Evolutionary conservation across 1,140 invertebrate species (phyloP), one percentile per base, ranked within the genome.

Genomic region (Macrocentrus cingulum): DNA sequence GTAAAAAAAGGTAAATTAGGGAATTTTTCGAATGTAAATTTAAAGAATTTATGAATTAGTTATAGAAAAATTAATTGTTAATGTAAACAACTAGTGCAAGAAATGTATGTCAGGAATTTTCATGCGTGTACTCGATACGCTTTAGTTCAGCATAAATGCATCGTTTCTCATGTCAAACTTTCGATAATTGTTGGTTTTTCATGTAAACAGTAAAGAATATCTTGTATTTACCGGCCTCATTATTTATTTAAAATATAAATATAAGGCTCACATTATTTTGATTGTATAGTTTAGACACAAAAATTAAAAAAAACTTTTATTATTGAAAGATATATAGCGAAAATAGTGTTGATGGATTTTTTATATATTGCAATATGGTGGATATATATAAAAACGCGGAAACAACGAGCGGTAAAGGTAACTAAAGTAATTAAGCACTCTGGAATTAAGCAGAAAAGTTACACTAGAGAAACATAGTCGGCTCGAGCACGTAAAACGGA

Each of bases 71-170:
- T 7, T 7, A 34, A 34, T 7, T 34, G 29, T 6, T 34, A 6
- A 34, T 34, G 6, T 34, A 11, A 34, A 34, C 23, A 55, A 55
- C 41, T 55, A 55, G 53, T 46, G 39, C 53, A 29, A 25, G 39
- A 45, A 55, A 55, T 55, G 29, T 55, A 25, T 41, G 53, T 55
- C 53, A 42, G 22, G 53, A 46, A 55, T 55, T 55, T 55, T 55
- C 53, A 55, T 45, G 39, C 51, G 37, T 42, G 48, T 37, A 46
- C 53, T 46, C 53, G 53, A 55, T 55, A 32, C 53, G 53, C 25
- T 45, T 46, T 44, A 23, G 41, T 19, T 55, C 16, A 32, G 23
- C 20, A 5, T 36, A 45, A 45, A 41, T 25, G 22, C 19, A 46
- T 5, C 19, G 46, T 45, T 55, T 45, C 25, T 45, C 25, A 46